Evolutionary conservation across 2,113 vertebrate species (phyloP), one percentile per base, ranked within the genome.

Genomic region (Mirza zaza): DNA sequence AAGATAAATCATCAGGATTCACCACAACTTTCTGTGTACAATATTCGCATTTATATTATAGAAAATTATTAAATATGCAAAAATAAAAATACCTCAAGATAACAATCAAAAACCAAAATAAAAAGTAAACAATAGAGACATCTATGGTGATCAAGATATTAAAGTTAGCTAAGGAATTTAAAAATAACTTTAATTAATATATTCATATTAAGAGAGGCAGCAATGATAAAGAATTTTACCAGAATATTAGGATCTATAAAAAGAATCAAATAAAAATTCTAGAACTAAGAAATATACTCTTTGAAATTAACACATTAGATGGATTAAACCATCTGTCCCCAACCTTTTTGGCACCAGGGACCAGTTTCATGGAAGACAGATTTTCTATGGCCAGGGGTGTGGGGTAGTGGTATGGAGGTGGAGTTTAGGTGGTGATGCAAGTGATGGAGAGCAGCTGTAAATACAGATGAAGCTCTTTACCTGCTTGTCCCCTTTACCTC

Each of bases 261-360:
- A 77, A 76, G 2, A 42, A 80, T 65, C 59, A 94, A 86, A 84
- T 61, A 6, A 73, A 68, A 67, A 80, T 73, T 82, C n/a, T 82
- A 76, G 67, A 90, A 63, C 29, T 95, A n/a, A 93, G 73, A 95
- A 76, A 59, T 52, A 90, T 7, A 34, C 29, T 29, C 25, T 71
- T 39, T 55, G 48, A 94, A 87, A 94, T 84, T 52, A 90, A 90
- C 61, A 90, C 42, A 86, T 90, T 59, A 73, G 27, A 42, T 94
- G 15, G 59, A 39, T 73, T 57, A 57, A 57, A 57, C 6, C 55
- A 57, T 20, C 20, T 20, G 55, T 21, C 55, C 20, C 55, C 20
- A 57, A 21, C 7, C 18, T 57, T 21, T 57, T 57, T 57, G 55
- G 55, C 55, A 57, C 55, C 20, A 57, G 55, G 55, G 55, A 57